phyloP scores from a whole-genome alignment of 2,797 vertebrate species.

The Margarornis squamiger region DNA sequence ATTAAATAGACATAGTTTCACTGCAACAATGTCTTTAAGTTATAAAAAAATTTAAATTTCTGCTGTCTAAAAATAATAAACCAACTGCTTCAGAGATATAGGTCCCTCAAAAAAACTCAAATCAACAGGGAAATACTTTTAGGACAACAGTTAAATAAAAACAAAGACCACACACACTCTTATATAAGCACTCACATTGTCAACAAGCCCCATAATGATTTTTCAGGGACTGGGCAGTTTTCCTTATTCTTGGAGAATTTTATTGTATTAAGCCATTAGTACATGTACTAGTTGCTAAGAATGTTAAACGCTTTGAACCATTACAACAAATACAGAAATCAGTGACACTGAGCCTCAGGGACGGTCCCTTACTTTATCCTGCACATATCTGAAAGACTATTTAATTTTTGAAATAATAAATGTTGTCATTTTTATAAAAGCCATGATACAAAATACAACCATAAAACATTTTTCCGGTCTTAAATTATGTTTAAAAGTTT shows the following conservation, averaged over 20 bases:
- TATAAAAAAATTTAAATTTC: neutral
- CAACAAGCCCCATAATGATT: neutral
- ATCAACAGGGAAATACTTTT: neutral
- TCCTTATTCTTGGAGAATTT: neutral
- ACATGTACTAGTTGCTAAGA: neutral
- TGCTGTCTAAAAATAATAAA: neutral
- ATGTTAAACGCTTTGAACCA: neutral
- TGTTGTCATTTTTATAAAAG: slow-evolving; percentile 10
- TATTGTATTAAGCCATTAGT: neutral
- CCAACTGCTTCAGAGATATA: neutral
- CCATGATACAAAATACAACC: slow-evolving; percentile 18
- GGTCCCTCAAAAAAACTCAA: neutral
- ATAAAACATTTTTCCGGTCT: slow-evolving; percentile 45
- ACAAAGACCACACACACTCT: neutral
- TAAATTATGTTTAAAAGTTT: slow-evolving; percentile 59
- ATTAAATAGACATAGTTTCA: neutral
- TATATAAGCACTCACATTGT: neutral
- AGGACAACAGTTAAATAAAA: neutral
- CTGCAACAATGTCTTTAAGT: neutral
- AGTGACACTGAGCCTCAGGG: neutral
- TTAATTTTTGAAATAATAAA: neutral
- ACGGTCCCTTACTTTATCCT: neutral
- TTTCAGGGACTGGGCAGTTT: neutral
- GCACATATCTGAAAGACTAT: neutral
- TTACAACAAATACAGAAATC: neutral